phyloP scores from a whole-genome alignment of 1,140 invertebrate species.

The Druon quercuslanigerum region DNA sequence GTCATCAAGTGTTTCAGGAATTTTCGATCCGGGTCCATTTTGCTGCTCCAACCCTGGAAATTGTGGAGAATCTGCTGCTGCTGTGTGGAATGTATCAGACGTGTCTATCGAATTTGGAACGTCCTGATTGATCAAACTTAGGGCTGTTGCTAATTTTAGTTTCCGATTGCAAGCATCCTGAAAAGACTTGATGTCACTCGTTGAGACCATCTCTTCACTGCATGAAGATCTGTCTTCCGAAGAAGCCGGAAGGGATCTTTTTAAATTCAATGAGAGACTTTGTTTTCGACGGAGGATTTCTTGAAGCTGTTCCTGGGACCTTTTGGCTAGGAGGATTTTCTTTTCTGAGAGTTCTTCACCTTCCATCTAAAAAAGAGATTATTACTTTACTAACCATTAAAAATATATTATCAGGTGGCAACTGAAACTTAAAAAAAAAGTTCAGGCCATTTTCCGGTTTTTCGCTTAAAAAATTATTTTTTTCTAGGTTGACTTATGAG shows the following conservation, averaged over 20 bases:
- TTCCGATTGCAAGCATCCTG: conserved; percentile 61
- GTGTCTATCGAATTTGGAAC: conserved; percentile 74
- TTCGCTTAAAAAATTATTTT: too few species aligned
- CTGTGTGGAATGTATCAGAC: conserved; percentile 86
- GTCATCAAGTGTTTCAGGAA: conserved; percentile 22
- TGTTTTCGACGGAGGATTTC: conserved; percentile 72
- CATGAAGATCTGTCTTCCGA: conserved; percentile 54
- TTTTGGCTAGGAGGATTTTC: conserved; percentile 70
- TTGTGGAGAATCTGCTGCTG: conserved; percentile 70
- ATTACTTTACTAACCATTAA: conserved; percentile 1
- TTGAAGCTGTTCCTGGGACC: conserved; percentile 75
- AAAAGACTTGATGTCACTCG: conserved; percentile 50
- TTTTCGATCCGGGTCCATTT: conserved; percentile 31
- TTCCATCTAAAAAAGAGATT: conserved; percentile 54
- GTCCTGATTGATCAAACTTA: conserved; percentile 64
- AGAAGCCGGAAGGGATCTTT: conserved; percentile 65
- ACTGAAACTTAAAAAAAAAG: too few species aligned
- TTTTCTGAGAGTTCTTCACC: conserved; percentile 68
- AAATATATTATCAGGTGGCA: too few species aligned
- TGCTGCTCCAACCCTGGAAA: conserved; percentile 47
- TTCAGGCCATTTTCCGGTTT: too few species aligned
- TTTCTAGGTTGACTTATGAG: too few species aligned
- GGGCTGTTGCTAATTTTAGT: conserved; percentile 64
- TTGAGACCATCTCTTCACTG: conserved; percentile 62
- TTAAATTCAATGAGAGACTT: conserved; percentile 69